phyloP scores from a whole-genome alignment of 2,797 vertebrate species.

The Emys orbicularis region DNA sequence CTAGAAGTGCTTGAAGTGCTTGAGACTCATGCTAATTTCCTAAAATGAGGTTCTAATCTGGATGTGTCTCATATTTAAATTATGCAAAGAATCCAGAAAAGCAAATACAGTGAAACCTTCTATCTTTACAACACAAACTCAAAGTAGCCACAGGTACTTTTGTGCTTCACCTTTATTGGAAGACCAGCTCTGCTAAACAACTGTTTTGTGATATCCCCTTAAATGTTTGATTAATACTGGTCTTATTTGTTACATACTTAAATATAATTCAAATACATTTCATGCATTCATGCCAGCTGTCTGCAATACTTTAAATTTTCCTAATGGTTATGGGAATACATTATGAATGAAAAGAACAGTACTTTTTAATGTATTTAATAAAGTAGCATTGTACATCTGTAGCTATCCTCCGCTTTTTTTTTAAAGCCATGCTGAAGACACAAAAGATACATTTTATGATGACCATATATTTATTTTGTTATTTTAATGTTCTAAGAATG shows the following conservation, averaged over 20 bases:
- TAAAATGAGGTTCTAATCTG: not conserved
- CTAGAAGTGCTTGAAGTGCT: not conserved
- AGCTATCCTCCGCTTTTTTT: not conserved
- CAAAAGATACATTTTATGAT: conserved; percentile 9
- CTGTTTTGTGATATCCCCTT: not conserved
- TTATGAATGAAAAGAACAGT: not conserved
- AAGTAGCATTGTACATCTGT: not conserved
- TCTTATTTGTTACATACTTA: not conserved
- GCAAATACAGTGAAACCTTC: not conserved
- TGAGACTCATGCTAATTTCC: not conserved
- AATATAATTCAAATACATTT: not conserved
- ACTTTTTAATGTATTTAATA: not conserved
- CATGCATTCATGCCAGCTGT: not conserved
- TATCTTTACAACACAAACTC: not conserved
- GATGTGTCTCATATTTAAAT: not conserved
- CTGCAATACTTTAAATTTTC: not conserved
- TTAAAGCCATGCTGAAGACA: not conserved
- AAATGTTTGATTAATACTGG: not conserved
- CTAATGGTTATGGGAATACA: conserved; percentile 1
- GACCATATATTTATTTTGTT: not conserved
- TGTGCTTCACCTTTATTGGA: not conserved
- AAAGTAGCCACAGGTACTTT: not conserved
- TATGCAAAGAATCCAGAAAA: not conserved
- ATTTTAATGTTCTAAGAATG: not conserved
- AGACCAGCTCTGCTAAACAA: not conserved